phyloP scores from a whole-genome alignment of 2,888 invertebrate genomes.

The Iphiclides podalirius region DNA sequence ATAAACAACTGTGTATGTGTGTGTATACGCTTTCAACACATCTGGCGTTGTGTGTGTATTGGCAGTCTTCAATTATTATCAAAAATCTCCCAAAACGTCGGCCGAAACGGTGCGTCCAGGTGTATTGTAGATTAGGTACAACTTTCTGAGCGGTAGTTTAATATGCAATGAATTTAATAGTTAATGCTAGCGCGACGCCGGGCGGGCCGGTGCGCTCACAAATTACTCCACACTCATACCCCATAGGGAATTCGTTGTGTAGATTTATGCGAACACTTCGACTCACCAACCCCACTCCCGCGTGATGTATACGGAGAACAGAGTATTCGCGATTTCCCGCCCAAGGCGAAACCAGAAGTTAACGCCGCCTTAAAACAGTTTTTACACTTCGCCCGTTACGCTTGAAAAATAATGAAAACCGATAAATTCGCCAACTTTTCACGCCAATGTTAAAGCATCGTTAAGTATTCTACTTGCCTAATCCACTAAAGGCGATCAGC shows the following conservation, averaged over 20 bases:
- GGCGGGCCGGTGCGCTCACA: slow-evolving; percentile 66
- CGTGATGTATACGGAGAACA: no score
- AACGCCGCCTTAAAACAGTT: no score
- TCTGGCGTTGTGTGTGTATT: no score
- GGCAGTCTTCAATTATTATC: no score
- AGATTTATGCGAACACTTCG: slow-evolving; percentile 68
- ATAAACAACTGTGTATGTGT: no score
- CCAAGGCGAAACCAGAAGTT: no score
- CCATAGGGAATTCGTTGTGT: slow-evolving; percentile 51
- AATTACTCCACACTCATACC: slow-evolving; percentile 75
- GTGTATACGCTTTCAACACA: no score
- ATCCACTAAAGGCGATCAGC: slow-evolving; percentile 5
- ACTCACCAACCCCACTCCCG: no score
- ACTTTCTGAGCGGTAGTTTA: slow-evolving; percentile 67
- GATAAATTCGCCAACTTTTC: slow-evolving; percentile 10
- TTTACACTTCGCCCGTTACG: no score
- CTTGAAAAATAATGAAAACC: slow-evolving; percentile 18
- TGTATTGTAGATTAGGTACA: slow-evolving; percentile 52
- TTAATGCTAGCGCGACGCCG: slow-evolving; percentile 70
- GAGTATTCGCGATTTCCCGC: no score
- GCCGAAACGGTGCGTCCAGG: slow-evolving; percentile 39
- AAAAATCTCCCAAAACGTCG: no score
- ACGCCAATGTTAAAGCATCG: slow-evolving; percentile 20
- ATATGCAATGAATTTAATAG: slow-evolving; percentile 80
- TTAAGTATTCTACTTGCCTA: no score